These are phyloP conservation scores for Tenthredo scrophulariae DNA, from an alignment of 2,888 invertebrate genomes.

Conservation along the genomic window DNA sequence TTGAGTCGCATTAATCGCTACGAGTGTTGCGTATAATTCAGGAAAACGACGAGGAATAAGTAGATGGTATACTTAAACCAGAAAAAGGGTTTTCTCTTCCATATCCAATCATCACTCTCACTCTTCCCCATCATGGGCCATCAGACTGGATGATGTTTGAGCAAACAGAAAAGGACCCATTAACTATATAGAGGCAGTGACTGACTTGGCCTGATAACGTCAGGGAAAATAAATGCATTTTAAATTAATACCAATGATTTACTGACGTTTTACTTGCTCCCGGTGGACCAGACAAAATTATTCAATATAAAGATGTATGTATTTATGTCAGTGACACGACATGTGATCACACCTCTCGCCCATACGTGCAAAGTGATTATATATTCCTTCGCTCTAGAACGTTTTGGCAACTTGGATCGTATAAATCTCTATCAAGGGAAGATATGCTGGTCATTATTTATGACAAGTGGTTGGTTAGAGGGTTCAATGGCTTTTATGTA, in stretches of 20 bases:
- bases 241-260: constrained; percentile 40
- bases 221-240: constrained; percentile 46
- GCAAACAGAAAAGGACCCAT: not conserved
- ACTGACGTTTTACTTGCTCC: constrained; percentile 44
- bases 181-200: not conserved
- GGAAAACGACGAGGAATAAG: not conserved
- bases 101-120: not conserved
- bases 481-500: not conserved
- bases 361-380: not conserved
- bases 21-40: not conserved
- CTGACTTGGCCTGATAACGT: constrained; percentile 27
- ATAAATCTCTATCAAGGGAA: constrained; percentile 11
- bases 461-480: not conserved
- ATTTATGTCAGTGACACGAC: constrained; percentile 33
- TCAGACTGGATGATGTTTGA: not conserved
- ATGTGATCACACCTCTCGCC: not conserved
- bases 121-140: not conserved
- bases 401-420: not conserved
- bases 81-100: not conserved
- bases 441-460: not conserved
- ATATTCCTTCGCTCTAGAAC: not conserved
- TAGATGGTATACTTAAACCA: not conserved
- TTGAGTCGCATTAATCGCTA: not conserved
- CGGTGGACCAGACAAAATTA: constrained; percentile 57
- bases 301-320: constrained; percentile 57